Conservation (phyloP, 2,113 vertebrate genomes). For the Pedetes capensis region DNA sequence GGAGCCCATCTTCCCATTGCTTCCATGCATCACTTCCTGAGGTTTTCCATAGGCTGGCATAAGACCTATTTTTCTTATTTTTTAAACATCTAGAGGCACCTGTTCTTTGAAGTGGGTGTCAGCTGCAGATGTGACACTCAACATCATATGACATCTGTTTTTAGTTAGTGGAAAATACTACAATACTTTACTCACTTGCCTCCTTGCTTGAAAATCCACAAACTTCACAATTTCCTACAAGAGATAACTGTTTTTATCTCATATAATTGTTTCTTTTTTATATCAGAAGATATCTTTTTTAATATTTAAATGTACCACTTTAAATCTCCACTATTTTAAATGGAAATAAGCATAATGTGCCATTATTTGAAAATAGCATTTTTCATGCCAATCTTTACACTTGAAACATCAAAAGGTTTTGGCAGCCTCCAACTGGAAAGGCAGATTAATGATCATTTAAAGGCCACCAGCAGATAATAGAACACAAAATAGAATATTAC, state of each 20-base stretch:
- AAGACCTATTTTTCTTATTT: constrained; percentile 34
- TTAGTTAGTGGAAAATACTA: constrained; percentile 72
- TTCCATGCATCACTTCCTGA: constrained; percentile 58
- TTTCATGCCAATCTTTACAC: background rate
- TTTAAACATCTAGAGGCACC: constrained; percentile 71
- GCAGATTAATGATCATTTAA: background rate
- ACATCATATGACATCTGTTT: constrained; percentile 70
- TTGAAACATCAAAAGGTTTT: constrained; percentile 40
- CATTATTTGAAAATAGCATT: constrained; percentile 8
- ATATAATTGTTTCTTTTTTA: background rate
- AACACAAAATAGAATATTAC: background rate
- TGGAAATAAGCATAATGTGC: background rate
- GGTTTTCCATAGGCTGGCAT: background rate
- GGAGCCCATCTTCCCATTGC: constrained; percentile 2
- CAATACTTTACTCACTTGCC: constrained; percentile 33
- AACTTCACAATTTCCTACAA: constrained; percentile 50
- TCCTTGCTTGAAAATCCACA: constrained; percentile 55
- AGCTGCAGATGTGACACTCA: constrained; percentile 71
- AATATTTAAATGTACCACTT: background rate
- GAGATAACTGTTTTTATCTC: constrained; percentile 14
- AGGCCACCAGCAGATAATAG: background rate
- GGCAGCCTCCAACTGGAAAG: background rate
- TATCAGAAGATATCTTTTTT: background rate
- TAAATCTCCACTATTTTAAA: background rate
- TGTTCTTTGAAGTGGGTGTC: constrained; percentile 77